These are phyloP conservation scores for Heliconius hermathena DNA, from an alignment of 1,140 invertebrate genomes.

Conservation along the genomic window DNA sequence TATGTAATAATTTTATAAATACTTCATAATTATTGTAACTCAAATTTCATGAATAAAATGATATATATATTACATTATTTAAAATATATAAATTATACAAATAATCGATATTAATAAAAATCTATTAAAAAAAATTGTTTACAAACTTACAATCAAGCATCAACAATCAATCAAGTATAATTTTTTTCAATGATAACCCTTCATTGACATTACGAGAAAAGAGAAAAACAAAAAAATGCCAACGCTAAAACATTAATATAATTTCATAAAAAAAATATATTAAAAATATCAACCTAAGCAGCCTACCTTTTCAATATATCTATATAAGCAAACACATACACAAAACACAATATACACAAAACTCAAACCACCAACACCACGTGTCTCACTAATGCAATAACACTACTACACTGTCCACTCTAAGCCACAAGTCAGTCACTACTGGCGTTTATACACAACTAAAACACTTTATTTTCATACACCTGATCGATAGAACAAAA, in stretches of 20 bases:
- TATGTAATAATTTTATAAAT: too few species aligned
- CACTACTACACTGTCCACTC: conserved; percentile 53
- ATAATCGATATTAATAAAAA: too few species aligned
- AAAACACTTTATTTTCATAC: conserved; percentile 76
- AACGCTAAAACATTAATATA: neutral
- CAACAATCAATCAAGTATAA: too few species aligned
- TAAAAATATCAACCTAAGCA: neutral
- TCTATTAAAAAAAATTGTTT: too few species aligned
- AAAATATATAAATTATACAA: too few species aligned
- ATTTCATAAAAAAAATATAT: neutral
- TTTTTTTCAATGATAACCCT: too few species aligned
- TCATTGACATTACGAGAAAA: too few species aligned
- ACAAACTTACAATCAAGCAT: too few species aligned
- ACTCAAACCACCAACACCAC: conserved; percentile 43
- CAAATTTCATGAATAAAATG: too few species aligned
- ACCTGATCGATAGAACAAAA: conserved; percentile 47
- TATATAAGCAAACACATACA: neutral
- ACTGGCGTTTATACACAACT: conserved; percentile 65
- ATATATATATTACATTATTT: too few species aligned
- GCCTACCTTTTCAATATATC: neutral
- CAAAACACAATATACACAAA: neutral
- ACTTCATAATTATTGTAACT: too few species aligned
- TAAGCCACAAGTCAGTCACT: conserved; percentile 68
- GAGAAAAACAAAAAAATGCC: neutral
- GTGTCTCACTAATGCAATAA: conserved; percentile 59